Percentiles rank a stretch among this genome's conserved stretches.
These are phyloP conservation scores for Dryomyza anilis DNA, from an alignment of 2,888 invertebrate species.

Conservation along the genomic window DNA sequence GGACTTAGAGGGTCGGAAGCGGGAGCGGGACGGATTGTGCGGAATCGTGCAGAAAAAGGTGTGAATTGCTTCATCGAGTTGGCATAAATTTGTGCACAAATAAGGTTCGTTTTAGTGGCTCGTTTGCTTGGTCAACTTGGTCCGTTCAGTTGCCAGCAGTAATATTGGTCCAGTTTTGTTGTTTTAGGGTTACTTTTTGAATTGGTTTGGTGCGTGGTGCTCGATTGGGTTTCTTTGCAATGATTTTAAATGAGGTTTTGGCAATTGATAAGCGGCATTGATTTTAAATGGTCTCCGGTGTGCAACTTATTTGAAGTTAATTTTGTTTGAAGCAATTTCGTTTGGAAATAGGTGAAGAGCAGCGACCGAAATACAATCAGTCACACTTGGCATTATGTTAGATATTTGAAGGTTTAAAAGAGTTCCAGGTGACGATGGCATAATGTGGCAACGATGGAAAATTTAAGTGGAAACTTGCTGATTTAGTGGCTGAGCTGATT, in stretches of 20 bases:
- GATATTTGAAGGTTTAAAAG: too few relatives aligned
- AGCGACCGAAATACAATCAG: neutral
- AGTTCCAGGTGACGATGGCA: too few relatives aligned
- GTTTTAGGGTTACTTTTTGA: neutral
- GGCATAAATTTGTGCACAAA: conserved; percentile 37
- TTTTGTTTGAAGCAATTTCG: neutral
- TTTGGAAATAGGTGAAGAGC: neutral
- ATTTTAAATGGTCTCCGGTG: conserved; percentile 27
- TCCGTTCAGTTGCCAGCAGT: too few relatives aligned
- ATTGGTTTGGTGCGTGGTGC: neutral
- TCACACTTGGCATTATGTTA: neutral
- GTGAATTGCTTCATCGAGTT: conserved; percentile 39
- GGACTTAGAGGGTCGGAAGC: too few relatives aligned
- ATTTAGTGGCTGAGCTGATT: too few relatives aligned
- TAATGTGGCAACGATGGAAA: too few relatives aligned
- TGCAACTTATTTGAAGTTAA: neutral
- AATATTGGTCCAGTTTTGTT: too few relatives aligned
- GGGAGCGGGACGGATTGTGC: conserved; percentile 9
- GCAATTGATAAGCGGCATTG: conserved; percentile 10
- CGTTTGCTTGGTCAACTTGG: too few relatives aligned
- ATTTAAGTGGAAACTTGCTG: neutral
- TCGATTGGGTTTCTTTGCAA: neutral
- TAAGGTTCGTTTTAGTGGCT: conserved; percentile 27
- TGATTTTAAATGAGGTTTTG: conserved; percentile 15
- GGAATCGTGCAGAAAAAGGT: conserved; percentile 36